These are phyloP conservation scores for Palloptera scutellata DNA, from an alignment of 2,888 invertebrate species.

Conservation along the genomic window DNA sequence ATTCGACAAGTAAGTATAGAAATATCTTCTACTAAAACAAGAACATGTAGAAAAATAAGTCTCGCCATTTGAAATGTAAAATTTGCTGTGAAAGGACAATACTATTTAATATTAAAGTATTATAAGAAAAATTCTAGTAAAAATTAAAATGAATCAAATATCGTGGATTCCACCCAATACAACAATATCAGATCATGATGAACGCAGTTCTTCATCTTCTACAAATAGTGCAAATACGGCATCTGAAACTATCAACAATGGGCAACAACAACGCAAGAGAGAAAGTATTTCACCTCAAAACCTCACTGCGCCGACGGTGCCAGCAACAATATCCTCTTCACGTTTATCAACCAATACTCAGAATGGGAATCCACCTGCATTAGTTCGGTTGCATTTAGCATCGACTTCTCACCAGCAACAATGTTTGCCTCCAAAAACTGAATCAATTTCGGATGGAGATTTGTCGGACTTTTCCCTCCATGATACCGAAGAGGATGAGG, in stretches of 20 bases:
- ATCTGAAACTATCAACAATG: background rate
- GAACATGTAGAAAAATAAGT: too few relatives aligned
- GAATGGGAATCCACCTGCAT: constrained; percentile 36
- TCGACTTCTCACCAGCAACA: background rate
- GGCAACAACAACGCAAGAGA: constrained; percentile 6
- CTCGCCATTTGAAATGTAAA: too few relatives aligned
- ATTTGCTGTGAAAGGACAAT: too few relatives aligned
- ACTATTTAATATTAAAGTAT: too few relatives aligned
- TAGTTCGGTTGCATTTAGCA: constrained; percentile 25
- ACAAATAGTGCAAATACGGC: constrained; percentile 16
- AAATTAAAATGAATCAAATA: too few relatives aligned
- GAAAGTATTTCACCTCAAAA: constrained; percentile 24
- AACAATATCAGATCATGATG: constrained; percentile 27
- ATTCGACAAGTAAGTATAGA: too few relatives aligned
- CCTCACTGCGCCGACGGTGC: constrained; percentile 31
- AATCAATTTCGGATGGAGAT: constrained; percentile 62
- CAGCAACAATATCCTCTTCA: constrained; percentile 35
- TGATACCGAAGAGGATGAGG: constrained; percentile 80
- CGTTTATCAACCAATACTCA: constrained; percentile 32
- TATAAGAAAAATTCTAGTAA: too few relatives aligned
- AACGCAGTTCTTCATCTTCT: constrained; percentile 22
- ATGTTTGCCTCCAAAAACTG: constrained; percentile 54
- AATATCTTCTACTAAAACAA: too few relatives aligned
- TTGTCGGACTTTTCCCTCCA: constrained; percentile 75
- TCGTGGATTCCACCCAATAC: background rate